Conservation (phyloP, 2,797 vertebrate species). For the Gymnoscopelus braueri region DNA sequence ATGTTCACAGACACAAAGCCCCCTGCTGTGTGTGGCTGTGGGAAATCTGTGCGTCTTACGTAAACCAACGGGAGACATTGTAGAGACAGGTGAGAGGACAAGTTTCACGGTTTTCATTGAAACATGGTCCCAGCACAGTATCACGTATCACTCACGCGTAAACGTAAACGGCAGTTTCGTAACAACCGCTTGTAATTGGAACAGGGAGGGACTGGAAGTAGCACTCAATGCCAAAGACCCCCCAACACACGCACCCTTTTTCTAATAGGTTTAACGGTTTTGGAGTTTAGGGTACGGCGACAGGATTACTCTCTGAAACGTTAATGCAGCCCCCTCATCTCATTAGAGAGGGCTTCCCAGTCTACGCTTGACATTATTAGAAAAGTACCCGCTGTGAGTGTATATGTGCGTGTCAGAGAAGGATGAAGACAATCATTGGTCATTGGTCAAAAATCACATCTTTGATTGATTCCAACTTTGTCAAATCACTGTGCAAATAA, state of each 20-base stretch:
- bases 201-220: conserved; percentile 3
- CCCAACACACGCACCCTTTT: conserved; percentile 28
- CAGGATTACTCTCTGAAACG: conserved; percentile 33
- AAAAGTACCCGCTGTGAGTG: not conserved
- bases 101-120: not conserved
- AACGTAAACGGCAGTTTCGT: not conserved
- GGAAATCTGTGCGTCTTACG: conserved; percentile 30
- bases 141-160: not conserved
- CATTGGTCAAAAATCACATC: too few relatives aligned
- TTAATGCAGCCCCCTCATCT: conserved; percentile 65
- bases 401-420: not conserved
- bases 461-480: too few relatives aligned
- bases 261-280: conserved; percentile 49
- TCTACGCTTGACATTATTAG: conserved; percentile 19
- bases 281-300: conserved; percentile 49
- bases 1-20: conserved; percentile 44
- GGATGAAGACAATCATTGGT: too few relatives aligned
- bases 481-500: too few relatives aligned
- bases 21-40: conserved; percentile 42
- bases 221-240: conserved; percentile 14
- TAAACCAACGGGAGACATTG: not conserved
- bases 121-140: not conserved
- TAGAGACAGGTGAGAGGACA: not conserved
- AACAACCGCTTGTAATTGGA: conserved; percentile 26
- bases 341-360: conserved; percentile 58